Conservation (phyloP, 2,113 vertebrate species). For the Rutilus rutilus region DNA sequence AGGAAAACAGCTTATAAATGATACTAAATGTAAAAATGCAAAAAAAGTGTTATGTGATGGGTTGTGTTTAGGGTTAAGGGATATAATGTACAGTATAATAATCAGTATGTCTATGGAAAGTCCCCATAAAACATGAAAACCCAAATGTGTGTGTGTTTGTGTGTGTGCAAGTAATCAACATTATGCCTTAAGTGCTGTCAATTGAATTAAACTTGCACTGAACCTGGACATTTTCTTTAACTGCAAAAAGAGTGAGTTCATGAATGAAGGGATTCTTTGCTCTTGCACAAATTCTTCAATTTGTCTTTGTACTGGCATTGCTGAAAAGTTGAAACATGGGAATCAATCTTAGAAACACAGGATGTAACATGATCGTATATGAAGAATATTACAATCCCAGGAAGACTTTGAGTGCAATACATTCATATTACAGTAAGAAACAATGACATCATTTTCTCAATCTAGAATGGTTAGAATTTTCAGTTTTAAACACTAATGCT, state of each 20-base stretch:
- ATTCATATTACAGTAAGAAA: conserved; percentile 36
- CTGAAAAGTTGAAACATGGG: not conserved
- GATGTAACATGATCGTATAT: not conserved
- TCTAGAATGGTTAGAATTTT: not conserved
- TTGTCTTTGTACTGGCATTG: not conserved
- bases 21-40: too few relatives aligned
- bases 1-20: too few relatives aligned
- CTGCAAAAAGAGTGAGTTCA: not conserved
- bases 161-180: not conserved
- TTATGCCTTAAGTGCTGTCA: not conserved
- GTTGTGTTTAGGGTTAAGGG: too few relatives aligned
- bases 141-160: not conserved
- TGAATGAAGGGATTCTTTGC: not conserved
- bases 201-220: not conserved
- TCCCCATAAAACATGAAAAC: too few relatives aligned
- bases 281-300: not conserved
- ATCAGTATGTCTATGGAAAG: too few relatives aligned
- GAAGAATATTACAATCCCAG: conserved; percentile 45
- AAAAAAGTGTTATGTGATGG: too few relatives aligned
- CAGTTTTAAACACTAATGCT: not conserved
- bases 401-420: conserved; percentile 67
- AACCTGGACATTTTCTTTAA: not conserved
- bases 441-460: not conserved
- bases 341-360: not conserved
- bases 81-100: too few relatives aligned